Conservation (phyloP, 1,140 invertebrate genomes). For the Drosophila ananassae region DNA sequence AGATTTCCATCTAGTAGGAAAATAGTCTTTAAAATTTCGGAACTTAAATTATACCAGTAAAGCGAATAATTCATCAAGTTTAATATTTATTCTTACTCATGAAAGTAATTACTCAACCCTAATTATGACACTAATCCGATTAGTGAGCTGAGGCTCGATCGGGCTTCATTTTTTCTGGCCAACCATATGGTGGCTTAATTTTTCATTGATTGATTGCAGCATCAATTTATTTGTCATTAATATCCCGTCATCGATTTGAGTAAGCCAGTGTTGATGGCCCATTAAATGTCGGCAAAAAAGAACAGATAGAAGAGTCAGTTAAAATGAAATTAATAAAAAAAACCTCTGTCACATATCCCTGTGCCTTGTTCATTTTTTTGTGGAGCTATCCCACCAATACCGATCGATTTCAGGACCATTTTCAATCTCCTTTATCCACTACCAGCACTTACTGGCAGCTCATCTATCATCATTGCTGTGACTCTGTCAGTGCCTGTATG, state of each 20-base stretch:
- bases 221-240: slow-evolving; percentile 72
- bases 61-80: neutral
- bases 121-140: slow-evolving; percentile 39
- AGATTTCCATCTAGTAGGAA: slow-evolving; percentile 32
- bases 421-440: slow-evolving; percentile 25
- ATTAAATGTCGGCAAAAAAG: slow-evolving; percentile 48
- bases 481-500: slow-evolving; percentile 2
- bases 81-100: neutral
- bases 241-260: slow-evolving; percentile 43
- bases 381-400: neutral
- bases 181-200: slow-evolving; percentile 37
- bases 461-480: slow-evolving; percentile 67
- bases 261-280: slow-evolving; percentile 59
- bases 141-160: slow-evolving; percentile 29
- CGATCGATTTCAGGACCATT: slow-evolving; percentile 15
- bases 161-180: slow-evolving; percentile 47
- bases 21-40: neutral
- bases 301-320: slow-evolving; percentile 11
- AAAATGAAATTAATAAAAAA: slow-evolving; percentile 16
- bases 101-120: neutral
- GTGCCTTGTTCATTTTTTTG: neutral
- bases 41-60: neutral
- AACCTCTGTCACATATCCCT: slow-evolving; percentile 25
- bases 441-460: slow-evolving; percentile 34
- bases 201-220: slow-evolving; percentile 60